These are phyloP conservation scores for Echeneis naucrates DNA, from an alignment of 2,797 vertebrate species.

Conservation along the genomic window DNA sequence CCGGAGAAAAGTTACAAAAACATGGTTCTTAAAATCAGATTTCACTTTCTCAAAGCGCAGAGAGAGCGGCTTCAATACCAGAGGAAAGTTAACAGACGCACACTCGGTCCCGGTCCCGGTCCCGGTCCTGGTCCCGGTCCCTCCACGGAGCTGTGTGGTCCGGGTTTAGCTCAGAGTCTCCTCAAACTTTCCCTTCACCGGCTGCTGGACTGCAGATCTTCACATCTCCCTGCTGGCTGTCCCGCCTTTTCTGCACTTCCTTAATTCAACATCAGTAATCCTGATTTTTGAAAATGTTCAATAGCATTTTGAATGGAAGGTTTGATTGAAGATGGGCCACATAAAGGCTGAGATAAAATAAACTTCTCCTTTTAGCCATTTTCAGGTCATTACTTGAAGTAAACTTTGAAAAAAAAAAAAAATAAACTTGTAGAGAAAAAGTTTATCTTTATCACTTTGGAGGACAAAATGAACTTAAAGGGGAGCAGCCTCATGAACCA, in stretches of 20 bases:
- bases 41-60: no score
- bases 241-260: no score
- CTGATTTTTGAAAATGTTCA: neutral
- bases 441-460: no score
- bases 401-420: slow-evolving; percentile 1
- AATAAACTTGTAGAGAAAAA: neutral
- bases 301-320: neutral
- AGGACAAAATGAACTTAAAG: no score
- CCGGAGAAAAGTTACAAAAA: neutral
- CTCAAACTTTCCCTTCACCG: neutral
- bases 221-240: no score
- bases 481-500: no score
- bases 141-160: neutral
- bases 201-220: no score
- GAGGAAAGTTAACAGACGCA: neutral
- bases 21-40: neutral
- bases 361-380: neutral
- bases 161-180: slow-evolving; percentile 7
- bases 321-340: neutral
- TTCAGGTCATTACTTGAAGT: neutral
- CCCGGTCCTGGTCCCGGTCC: no score
- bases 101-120: neutral
- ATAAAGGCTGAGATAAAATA: neutral
- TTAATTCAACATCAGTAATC: no score
- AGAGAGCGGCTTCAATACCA: no score